A percentile compares a stretch with the other conserved stretches of the same genome.
Evolutionary conservation across 1,140 invertebrate species (phyloP).

Genomic region (Drosophila takahashii): DNA sequence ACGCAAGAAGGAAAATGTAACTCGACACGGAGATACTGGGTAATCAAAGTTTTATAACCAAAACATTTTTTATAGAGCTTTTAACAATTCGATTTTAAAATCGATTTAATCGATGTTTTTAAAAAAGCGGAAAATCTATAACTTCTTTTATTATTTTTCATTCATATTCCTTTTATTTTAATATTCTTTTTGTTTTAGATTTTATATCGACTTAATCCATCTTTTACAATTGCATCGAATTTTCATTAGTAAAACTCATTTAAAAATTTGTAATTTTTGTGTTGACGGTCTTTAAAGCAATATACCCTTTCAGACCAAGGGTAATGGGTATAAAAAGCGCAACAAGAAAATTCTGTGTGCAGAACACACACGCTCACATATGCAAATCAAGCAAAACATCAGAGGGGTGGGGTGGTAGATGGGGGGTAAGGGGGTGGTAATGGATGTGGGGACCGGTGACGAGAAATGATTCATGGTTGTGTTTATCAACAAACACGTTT

Average conservation of each 20-base stretch:
- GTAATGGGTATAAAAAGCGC: conserved; percentile 59
- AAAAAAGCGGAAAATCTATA: too few relatives aligned
- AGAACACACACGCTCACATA: conserved; percentile 37
- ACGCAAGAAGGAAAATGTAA: background rate
- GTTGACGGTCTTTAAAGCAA: background rate
- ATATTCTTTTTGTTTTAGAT: too few relatives aligned
- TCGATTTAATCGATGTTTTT: too few relatives aligned
- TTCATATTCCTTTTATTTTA: too few relatives aligned
- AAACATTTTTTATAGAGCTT: too few relatives aligned
- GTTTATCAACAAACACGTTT: conserved; percentile 82
- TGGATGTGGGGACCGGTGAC: conserved; percentile 30
- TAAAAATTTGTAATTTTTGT: background rate
- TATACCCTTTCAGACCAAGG: conserved; percentile 1
- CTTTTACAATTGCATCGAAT: too few relatives aligned
- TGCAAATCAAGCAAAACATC: conserved; percentile 74
- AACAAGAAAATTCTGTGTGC: conserved; percentile 64
- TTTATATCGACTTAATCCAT: too few relatives aligned
- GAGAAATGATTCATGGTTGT: conserved; percentile 79
- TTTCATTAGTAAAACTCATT: too few relatives aligned
- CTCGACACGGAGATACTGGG: conserved; percentile 2
- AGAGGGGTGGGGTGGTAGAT: conserved; percentile 3
- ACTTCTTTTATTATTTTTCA: too few relatives aligned
- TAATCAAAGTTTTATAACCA: background rate
- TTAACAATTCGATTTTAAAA: too few relatives aligned
- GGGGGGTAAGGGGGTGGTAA: background rate